Evolutionary conservation across 1,140 invertebrate genomes (phyloP).

Genomic region (Hyles vespertilio): DNA sequence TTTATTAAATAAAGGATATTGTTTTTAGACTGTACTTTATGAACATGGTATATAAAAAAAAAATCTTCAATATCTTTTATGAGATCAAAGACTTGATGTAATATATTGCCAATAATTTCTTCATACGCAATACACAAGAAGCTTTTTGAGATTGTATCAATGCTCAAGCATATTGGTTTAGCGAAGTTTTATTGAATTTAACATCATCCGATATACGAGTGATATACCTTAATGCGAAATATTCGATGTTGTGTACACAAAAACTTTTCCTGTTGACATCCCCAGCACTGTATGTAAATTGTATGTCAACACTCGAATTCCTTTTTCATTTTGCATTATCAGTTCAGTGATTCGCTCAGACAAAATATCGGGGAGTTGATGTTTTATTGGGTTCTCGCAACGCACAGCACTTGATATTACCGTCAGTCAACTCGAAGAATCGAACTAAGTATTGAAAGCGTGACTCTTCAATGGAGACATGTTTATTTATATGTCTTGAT

Average conservation of each 20-base stretch:
- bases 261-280: not conserved
- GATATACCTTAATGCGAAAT: too few species aligned
- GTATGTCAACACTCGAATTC: constrained; percentile 15
- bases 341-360: constrained; percentile 24
- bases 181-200: not conserved
- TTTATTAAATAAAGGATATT: too few species aligned
- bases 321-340: constrained; percentile 24
- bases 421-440: constrained; percentile 23
- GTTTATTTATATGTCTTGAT: too few species aligned
- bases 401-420: constrained; percentile 21
- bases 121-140: too few species aligned
- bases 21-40: too few species aligned
- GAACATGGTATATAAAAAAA: too few species aligned
- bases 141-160: too few species aligned
- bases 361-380: constrained; percentile 16
- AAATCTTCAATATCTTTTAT: too few species aligned
- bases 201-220: too few species aligned
- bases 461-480: too few species aligned
- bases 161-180: not conserved
- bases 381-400: constrained; percentile 29
- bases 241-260: not conserved
- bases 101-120: too few species aligned
- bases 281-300: constrained; percentile 3
- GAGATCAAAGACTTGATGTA: too few species aligned
- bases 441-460: constrained; percentile 1